Evolutionary conservation across 2,113 vertebrate species (phyloP).

Genomic region (Nannospalax galili): DNA sequence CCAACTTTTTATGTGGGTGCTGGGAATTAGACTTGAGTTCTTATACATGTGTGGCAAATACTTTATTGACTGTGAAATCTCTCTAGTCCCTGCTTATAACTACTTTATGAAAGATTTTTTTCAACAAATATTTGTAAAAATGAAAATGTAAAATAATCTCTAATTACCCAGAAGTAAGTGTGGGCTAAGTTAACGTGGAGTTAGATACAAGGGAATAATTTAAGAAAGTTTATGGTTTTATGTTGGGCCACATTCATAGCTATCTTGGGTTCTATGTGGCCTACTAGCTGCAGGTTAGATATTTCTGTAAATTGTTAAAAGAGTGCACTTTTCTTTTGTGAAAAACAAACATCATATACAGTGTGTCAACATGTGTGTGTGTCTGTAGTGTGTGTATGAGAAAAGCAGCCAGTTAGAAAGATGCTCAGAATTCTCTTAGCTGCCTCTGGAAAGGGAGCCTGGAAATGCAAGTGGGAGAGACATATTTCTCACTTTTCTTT

Average conservation of each 20-base stretch:
- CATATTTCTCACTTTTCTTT: neutral
- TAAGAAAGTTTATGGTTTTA: neutral
- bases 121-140: neutral
- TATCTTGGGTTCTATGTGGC: neutral
- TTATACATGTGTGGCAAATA: neutral
- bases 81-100: neutral
- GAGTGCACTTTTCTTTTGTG: neutral
- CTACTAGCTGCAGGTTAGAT: neutral
- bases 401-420: neutral
- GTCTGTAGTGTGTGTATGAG: neutral
- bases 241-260: neutral
- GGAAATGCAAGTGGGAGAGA: neutral
- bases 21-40: neutral
- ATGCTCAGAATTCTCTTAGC: neutral
- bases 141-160: neutral
- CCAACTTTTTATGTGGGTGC: neutral
- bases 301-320: too few species aligned
- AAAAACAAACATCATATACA: neutral
- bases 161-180: neutral
- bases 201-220: neutral
- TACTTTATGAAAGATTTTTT: neutral
- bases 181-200: neutral
- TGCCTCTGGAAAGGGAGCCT: neutral
- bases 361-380: neutral
- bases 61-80: neutral